Base-by-base conservation (phyloP, 1,140 invertebrate species). In the Chironomus striatipennis region DNA sequence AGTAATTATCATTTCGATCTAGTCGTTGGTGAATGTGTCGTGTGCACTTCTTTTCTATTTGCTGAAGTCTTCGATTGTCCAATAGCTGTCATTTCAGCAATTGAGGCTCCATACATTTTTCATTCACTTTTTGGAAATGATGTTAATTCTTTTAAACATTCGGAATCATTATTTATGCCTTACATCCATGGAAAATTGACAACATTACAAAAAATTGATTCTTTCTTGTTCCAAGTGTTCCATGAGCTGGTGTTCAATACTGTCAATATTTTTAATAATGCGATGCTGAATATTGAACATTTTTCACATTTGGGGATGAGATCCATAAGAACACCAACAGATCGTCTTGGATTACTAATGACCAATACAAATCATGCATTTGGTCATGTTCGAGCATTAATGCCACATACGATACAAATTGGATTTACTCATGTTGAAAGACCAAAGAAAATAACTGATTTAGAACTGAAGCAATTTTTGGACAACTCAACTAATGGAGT, bases 361-460 rank as follows among this genome's bases (percentile, higher is more conserved):
- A 76, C 84, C 0, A 87, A 86, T 75, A 79, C 79, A 57, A 84
- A 87, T 75, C 84, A 83, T 74, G 81, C 79, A 77, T 81, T 84
- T 73, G 81, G 83, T 70, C 75, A 77, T 15, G 80, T 83, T 15
- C 76, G 79, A 17, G 84, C 86, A 2, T 82, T 81, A 17, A 76
- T 86, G 20, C 85, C 86, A 0, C 85, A 85, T 78, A 82, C 88
- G 64, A 81, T 87, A 18, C 85, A 88, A 78, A 83, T 90, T 74
- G 87, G 87, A 34, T 87, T 87, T 24, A 78, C 88, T 43, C 87
- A 88, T 79, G 81, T 88, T 65, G 81, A 81, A 47, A 78, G 79
- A 43, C 73, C 76, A 74, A 73, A 77, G n/a, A 79, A 79, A 24
- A 57, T 74, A 24, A 74, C 82, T 42, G 78, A 83, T 47, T 42